Conservation (phyloP, 1,140 invertebrate genomes). For the Zaprionus taronus region DNA sequence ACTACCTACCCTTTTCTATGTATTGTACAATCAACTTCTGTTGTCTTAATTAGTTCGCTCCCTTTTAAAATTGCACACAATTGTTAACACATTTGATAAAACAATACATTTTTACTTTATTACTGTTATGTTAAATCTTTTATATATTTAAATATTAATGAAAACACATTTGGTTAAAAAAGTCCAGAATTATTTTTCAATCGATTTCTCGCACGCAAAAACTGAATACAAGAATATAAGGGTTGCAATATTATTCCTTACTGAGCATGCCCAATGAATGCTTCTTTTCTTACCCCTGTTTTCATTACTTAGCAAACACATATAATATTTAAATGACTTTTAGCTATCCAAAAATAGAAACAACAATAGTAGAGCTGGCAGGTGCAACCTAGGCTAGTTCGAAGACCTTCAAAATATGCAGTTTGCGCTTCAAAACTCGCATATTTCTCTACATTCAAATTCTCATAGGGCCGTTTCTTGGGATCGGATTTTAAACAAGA, state of each 20-base stretch:
- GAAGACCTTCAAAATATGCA: no score
- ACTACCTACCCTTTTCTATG: not conserved
- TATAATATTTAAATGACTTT: no score
- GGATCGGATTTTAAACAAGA: no score
- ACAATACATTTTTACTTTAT: not conserved
- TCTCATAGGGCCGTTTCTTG: no score
- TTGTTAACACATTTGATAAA: not conserved
- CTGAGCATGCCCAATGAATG: constrained; percentile 2
- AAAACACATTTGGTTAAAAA: not conserved
- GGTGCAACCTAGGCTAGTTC: no score
- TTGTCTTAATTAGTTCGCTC: not conserved
- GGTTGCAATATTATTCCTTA: not conserved
- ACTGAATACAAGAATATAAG: not conserved
- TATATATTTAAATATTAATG: not conserved
- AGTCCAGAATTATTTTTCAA: not conserved
- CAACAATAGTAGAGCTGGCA: no score
- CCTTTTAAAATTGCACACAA: not conserved
- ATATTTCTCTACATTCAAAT: no score
- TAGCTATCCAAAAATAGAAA: no score
- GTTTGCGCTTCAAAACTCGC: no score
- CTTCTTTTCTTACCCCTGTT: not conserved
- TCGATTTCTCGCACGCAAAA: not conserved
- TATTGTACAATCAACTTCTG: not conserved
- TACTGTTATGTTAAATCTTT: not conserved
- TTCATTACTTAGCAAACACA: not conserved